Evolutionary conservation across 1,140 invertebrate genomes (phyloP).

Genomic region (Drosophila biarmipes): DNA sequence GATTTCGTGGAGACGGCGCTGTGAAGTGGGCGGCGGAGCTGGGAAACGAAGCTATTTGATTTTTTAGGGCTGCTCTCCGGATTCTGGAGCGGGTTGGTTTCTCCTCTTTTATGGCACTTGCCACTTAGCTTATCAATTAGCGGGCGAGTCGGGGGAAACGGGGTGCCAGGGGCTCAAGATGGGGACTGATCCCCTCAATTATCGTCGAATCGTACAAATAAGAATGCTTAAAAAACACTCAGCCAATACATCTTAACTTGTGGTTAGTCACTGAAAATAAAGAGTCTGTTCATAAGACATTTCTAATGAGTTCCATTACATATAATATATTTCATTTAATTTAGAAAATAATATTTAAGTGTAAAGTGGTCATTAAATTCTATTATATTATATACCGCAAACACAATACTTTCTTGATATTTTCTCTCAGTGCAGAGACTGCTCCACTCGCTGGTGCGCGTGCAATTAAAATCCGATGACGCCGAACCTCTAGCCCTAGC

Average conservation of each 20-base stretch:
- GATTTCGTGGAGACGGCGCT: neutral
- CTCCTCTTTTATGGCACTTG: constrained; percentile 56
- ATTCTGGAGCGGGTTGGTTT: constrained; percentile 26
- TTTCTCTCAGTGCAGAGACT: constrained; percentile 3
- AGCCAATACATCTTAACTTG: neutral
- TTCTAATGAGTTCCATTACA: too few relatives aligned
- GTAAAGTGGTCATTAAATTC: too few relatives aligned
- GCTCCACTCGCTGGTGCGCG: constrained; percentile 5
- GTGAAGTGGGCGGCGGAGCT: constrained; percentile 11
- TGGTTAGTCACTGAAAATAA: too few relatives aligned
- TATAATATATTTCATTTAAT: too few relatives aligned
- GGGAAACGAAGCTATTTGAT: constrained; percentile 25
- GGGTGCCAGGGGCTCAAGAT: neutral
- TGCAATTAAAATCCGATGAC: constrained; percentile 39
- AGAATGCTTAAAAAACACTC: neutral
- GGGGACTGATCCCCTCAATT: constrained; percentile 25
- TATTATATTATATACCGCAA: too few relatives aligned
- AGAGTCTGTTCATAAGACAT: too few relatives aligned
- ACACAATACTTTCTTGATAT: too few relatives aligned
- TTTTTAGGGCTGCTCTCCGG: constrained; percentile 14
- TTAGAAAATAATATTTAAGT: too few relatives aligned
- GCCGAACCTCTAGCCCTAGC: constrained; percentile 13
- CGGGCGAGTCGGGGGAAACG: constrained; percentile 11
- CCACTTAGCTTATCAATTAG: constrained; percentile 81
- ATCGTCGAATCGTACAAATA: constrained; percentile 8